phyloP scores from a whole-genome alignment of 2,888 invertebrate species.

The Drosophila seclusa region DNA sequence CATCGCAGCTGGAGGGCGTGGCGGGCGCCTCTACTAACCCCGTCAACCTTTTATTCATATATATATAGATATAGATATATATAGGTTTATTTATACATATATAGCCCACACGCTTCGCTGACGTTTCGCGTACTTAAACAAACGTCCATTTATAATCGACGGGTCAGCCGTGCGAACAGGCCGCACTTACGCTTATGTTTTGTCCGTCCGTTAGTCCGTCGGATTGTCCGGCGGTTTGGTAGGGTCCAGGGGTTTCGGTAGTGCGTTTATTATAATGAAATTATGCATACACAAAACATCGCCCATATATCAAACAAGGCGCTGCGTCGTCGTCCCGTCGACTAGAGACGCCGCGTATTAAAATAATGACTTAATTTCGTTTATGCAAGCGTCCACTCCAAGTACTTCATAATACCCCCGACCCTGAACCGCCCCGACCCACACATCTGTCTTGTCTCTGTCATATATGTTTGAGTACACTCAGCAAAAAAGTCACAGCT shows the following conservation, averaged over 20 bases:
- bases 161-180: slow-evolving; percentile 75
- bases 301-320: slow-evolving; percentile 75
- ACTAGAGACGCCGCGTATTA: slow-evolving; percentile 71
- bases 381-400: slow-evolving; percentile 60
- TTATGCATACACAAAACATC: slow-evolving; percentile 79
- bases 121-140: slow-evolving; percentile 75
- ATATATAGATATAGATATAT: neutral
- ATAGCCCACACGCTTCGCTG: slow-evolving; percentile 61
- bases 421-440: neutral
- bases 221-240: neutral
- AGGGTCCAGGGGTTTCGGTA: slow-evolving; percentile 20
- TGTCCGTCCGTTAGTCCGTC: neutral
- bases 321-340: slow-evolving; percentile 24
- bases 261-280: slow-evolving; percentile 79
- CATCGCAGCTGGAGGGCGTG: slow-evolving; percentile 74
- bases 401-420: slow-evolving; percentile 13
- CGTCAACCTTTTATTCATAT: neutral
- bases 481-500: neutral
- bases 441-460: slow-evolving; percentile 40
- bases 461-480: slow-evolving; percentile 15
- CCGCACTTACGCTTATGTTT: slow-evolving; percentile 55
- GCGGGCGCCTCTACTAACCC: slow-evolving; percentile 14
- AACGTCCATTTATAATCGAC: slow-evolving; percentile 77
- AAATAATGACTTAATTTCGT: slow-evolving; percentile 83
- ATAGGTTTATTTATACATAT: neutral